These are phyloP conservation scores for Enteromius argenteus DNA, from an alignment of 2,797 vertebrate species.

Conservation along the genomic window DNA sequence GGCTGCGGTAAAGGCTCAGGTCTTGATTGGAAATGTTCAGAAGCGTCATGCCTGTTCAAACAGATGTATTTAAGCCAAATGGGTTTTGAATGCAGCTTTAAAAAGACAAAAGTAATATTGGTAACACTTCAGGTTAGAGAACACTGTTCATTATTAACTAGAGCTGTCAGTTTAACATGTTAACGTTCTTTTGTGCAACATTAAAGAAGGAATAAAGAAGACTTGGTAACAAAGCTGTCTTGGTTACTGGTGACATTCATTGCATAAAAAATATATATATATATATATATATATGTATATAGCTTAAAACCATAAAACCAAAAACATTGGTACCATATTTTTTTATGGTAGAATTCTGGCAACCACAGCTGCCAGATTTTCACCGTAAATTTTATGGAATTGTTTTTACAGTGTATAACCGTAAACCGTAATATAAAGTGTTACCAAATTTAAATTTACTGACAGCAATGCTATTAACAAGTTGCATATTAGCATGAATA, in stretches of 20 bases:
- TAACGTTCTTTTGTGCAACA: neutral
- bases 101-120: neutral
- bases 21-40: slow-evolving; percentile 3
- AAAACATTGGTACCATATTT: too few species aligned
- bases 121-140: too few species aligned
- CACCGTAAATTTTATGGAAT: too few species aligned
- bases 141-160: neutral
- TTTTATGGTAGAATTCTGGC: too few species aligned
- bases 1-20: neutral
- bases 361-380: too few species aligned
- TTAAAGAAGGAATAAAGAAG: neutral
- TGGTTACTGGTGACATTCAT: neutral
- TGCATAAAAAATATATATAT: neutral
- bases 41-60: neutral
- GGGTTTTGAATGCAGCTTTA: neutral
- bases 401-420: too few species aligned
- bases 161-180: neutral
- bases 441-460: neutral
- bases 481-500: neutral
- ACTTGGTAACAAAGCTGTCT: neutral
- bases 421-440: too few species aligned
- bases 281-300: too few species aligned
- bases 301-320: too few species aligned
- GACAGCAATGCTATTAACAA: neutral
- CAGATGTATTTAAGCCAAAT: neutral